Conservation (phyloP, 2,113 vertebrate species). For the Pseudorasbora parva region DNA sequence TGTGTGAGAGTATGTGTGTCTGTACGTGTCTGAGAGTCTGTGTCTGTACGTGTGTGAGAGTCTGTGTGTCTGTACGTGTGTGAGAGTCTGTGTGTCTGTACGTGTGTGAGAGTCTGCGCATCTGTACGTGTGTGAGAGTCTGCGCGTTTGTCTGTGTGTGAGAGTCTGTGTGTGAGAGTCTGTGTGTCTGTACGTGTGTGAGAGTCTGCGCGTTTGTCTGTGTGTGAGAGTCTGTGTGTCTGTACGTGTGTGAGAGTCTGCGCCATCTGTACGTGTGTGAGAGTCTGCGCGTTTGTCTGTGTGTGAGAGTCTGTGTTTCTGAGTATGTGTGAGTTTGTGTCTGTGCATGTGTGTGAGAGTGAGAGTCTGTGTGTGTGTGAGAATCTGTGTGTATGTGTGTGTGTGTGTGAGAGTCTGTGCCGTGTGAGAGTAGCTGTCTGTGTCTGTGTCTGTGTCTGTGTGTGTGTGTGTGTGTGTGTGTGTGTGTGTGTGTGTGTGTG, state of each 20-base stretch:
- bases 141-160: too few relatives aligned
- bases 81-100: too few relatives aligned
- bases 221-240: conserved; percentile 22
- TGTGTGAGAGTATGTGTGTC: too few relatives aligned
- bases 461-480: conserved; percentile 19
- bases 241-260: conserved; percentile 27
- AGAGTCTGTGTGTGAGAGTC: conserved; percentile 23
- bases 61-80: too few relatives aligned
- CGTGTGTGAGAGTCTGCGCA: too few relatives aligned
- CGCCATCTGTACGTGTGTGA: conserved; percentile 21
- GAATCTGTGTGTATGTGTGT: conserved; percentile 30
- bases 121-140: too few relatives aligned
- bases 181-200: conserved; percentile 6
- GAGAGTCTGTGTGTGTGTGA: conserved; percentile 19
- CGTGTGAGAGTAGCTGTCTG: too few relatives aligned
- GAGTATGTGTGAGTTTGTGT: conserved; percentile 24
- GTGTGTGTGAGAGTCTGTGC: too few relatives aligned
- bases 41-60: too few relatives aligned
- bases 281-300: conserved; percentile 22
- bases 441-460: conserved; percentile 21
- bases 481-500: conserved; percentile 23
- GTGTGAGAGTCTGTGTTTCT: too few relatives aligned
- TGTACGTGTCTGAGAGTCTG: too few relatives aligned
- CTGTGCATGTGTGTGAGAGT: conserved; percentile 12
- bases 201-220: conserved; percentile 15